These are phyloP conservation scores for Heliconius nattereri DNA, from an alignment of 1,140 invertebrate genomes.

Conservation along the genomic window DNA sequence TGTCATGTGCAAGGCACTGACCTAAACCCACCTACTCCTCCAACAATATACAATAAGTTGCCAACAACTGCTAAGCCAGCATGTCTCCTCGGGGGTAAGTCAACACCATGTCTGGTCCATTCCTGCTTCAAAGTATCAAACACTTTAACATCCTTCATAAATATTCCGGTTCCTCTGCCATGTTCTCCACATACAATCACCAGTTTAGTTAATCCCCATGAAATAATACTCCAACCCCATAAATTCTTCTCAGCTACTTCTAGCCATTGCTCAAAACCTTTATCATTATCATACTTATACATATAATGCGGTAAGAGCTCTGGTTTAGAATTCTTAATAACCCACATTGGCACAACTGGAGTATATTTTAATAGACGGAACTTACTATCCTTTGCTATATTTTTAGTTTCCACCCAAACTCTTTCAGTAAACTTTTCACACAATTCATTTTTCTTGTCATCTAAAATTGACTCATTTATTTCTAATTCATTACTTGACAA, in stretches of 20 bases:
- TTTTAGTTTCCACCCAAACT: constrained; percentile 61
- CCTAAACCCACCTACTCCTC: constrained; percentile 72
- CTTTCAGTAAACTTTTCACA: constrained; percentile 61
- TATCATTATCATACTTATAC: constrained; percentile 53
- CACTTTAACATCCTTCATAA: constrained; percentile 65
- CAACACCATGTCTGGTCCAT: constrained; percentile 62
- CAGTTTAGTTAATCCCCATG: constrained; percentile 61
- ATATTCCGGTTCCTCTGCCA: constrained; percentile 63
- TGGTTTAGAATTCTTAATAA: constrained; percentile 50
- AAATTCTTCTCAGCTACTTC: constrained; percentile 66
- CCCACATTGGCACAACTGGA: constrained; percentile 58
- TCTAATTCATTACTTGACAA: constrained; percentile 37
- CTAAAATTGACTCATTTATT: constrained; percentile 40
- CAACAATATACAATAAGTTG: constrained; percentile 62
- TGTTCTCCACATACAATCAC: constrained; percentile 65
- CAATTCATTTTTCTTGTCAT: constrained; percentile 42
- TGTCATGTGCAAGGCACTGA: constrained; percentile 44
- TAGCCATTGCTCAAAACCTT: constrained; percentile 60
- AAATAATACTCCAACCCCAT: constrained; percentile 67
- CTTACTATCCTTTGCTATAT: constrained; percentile 56
- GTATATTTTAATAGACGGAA: constrained; percentile 50
- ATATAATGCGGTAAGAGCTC: constrained; percentile 56
- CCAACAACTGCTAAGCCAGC: constrained; percentile 58
- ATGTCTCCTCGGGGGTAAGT: constrained; percentile 62
- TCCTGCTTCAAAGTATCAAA: constrained; percentile 64